Evolutionary conservation across 2,888 invertebrate genomes (phyloP).

Genomic region (Malacosoma neustria): DNA sequence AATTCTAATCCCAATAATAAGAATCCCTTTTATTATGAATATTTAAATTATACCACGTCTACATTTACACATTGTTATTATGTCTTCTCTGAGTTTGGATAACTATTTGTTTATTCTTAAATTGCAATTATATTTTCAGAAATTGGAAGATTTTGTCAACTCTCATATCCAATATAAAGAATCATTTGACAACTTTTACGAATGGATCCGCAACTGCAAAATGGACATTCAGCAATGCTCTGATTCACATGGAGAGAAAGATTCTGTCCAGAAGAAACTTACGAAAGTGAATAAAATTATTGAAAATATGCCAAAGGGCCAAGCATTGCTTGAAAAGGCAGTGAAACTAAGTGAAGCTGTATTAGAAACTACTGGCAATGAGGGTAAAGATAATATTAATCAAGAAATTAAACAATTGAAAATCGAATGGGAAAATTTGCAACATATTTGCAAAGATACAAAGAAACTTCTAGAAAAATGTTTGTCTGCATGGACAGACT

Average conservation of each 20-base stretch:
- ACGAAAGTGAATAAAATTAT: conserved; percentile 82
- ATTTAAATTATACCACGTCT: too few relatives aligned
- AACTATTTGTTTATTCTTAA: too few relatives aligned
- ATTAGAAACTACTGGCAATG: conserved; percentile 83
- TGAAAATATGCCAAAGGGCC: conserved; percentile 80
- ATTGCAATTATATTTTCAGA: conserved; percentile 68
- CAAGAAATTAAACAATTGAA: conserved; percentile 88
- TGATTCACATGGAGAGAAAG: conserved; percentile 91
- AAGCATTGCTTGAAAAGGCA: conserved; percentile 81
- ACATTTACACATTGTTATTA: too few relatives aligned
- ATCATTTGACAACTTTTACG: conserved; percentile 85
- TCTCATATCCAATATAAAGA: conserved; percentile 92
- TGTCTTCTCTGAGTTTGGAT: too few relatives aligned
- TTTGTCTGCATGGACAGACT: conserved; percentile 87
- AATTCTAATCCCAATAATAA: conserved; percentile 3
- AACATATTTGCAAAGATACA: conserved; percentile 84
- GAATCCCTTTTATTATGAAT: too few relatives aligned
- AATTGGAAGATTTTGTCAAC: conserved; percentile 87
- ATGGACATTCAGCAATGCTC: conserved; percentile 89
- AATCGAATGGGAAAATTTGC: conserved; percentile 87
- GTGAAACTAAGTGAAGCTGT: conserved; percentile 84
- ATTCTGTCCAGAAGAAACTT: conserved; percentile 83
- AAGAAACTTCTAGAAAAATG: conserved; percentile 84
- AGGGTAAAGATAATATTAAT: conserved; percentile 87
- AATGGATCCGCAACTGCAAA: conserved; percentile 88